These are phyloP conservation scores for Intellagama lesueurii DNA, from an alignment of 2,797 vertebrate genomes.

Conservation along the genomic window DNA sequence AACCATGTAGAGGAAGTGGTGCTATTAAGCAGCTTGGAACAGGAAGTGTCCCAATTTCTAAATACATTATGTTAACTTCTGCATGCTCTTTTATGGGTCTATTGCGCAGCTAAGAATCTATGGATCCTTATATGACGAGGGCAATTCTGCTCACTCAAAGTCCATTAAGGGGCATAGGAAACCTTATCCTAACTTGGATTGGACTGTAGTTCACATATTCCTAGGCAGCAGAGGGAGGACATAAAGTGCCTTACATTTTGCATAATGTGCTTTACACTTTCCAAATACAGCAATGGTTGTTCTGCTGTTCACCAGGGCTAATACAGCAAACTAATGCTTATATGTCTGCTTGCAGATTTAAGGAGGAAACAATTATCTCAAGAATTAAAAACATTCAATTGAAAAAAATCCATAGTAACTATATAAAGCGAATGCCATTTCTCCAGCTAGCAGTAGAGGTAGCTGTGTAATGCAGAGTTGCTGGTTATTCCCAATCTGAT, in stretches of 20 bases:
- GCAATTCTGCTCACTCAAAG: not conserved
- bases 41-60: not conserved
- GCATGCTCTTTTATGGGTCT: not conserved
- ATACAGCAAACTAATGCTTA: not conserved
- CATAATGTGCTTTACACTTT: not conserved
- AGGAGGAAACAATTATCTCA: not conserved
- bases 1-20: not conserved
- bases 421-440: not conserved
- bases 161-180: accelerated
- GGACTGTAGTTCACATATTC: not conserved
- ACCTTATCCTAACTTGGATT: not conserved
- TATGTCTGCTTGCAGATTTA: not conserved
- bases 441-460: not conserved
- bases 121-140: not conserved
- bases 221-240: not conserved
- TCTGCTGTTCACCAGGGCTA: too few relatives aligned
- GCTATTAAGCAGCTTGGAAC: not conserved
- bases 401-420: not conserved
- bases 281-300: not conserved
- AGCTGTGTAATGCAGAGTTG: not conserved
- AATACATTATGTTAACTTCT: not conserved
- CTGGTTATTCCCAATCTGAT: not conserved
- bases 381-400: conserved; percentile 5
- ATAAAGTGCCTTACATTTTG: not conserved
- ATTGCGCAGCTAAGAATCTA: not conserved